Evolutionary conservation across 2,888 invertebrate genomes (phyloP).

Genomic region (Zhuqinia jingwanae): DNA sequence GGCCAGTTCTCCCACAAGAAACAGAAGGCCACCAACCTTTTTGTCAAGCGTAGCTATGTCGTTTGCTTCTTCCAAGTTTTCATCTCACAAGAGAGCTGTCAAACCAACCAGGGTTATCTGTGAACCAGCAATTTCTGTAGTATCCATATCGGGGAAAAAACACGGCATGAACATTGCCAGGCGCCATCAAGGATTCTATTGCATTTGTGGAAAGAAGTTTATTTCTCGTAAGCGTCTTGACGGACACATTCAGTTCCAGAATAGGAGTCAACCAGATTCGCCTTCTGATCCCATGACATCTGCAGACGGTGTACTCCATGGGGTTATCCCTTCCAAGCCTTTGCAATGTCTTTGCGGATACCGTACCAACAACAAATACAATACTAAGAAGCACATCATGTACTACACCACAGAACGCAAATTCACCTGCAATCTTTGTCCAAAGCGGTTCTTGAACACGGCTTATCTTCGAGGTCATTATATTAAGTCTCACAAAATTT

Average conservation of each 20-base stretch:
- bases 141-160: neutral
- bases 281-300: no score
- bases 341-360: neutral
- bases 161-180: conserved; percentile 1
- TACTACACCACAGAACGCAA: neutral
- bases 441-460: neutral
- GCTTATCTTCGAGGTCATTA: neutral
- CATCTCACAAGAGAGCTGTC: no score
- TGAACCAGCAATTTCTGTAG: neutral
- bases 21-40: no score
- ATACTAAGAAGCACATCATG: neutral
- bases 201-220: conserved; percentile 18
- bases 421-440: neutral
- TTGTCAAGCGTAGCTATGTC: no score
- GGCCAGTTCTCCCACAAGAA: no score
- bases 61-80: no score
- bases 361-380: neutral
- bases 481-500: neutral
- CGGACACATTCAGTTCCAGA: conserved; percentile 4
- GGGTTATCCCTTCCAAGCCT: neutral
- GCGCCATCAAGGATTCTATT: neutral
- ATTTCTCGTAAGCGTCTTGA: neutral
- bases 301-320: neutral
- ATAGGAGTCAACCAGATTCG: neutral
- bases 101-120: no score